A percentile compares a stretch with the other conserved stretches of the same genome.
phyloP scores from a whole-genome alignment of 37 sponge, comb jelly and placozoan genomes.

The Beroe ovata region DNA sequence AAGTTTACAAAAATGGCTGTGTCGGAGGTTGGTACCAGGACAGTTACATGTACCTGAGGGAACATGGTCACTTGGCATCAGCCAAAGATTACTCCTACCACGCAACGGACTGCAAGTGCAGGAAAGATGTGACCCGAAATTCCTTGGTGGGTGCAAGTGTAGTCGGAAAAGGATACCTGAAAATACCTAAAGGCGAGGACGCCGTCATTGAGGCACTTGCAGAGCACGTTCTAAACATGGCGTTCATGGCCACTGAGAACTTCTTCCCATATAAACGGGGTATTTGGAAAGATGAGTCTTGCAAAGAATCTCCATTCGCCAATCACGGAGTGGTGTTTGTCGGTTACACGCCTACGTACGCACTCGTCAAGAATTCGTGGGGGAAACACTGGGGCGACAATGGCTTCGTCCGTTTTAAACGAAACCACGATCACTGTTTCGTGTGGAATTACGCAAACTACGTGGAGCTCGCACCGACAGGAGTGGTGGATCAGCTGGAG shows the following conservation, averaged over 20 bases:
- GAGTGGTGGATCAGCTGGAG: background rate
- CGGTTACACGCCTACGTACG: background rate
- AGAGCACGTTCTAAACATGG: background rate
- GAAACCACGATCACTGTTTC: background rate
- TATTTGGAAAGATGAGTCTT: background rate
- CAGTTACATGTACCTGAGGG: background rate
- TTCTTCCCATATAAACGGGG: background rate
- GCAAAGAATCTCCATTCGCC: background rate
- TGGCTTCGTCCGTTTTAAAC: slow-evolving; percentile 28
- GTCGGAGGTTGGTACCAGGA: background rate
- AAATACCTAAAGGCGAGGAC: background rate
- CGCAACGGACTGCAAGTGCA: background rate
- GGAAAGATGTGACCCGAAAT: background rate
- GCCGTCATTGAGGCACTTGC: background rate
- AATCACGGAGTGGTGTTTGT: slow-evolving; percentile 32
- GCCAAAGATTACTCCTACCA: background rate
- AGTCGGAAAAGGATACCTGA: background rate
- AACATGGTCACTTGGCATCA: background rate
- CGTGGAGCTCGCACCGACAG: background rate
- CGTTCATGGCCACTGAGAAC: background rate
- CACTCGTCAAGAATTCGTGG: slow-evolving; percentile 35
- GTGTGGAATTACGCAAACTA: background rate
- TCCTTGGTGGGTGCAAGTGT: background rate
- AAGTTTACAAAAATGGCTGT: background rate
- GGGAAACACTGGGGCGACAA: slow-evolving; percentile 8